Base-by-base conservation (phyloP, 2,888 invertebrate genomes). In the Andricus quercusramuli region DNA sequence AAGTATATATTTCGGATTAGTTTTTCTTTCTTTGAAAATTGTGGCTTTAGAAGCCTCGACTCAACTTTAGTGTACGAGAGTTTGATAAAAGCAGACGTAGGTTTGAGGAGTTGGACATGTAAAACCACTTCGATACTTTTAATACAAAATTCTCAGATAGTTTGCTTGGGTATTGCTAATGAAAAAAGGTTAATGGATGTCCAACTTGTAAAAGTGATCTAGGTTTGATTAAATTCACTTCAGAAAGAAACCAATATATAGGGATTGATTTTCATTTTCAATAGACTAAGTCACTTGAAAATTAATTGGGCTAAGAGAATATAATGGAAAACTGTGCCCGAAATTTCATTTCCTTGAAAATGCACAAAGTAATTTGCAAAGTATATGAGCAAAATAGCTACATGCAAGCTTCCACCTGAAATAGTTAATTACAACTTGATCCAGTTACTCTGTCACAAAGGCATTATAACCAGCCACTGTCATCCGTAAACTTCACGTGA, bases 381-480 rank as follows among this genome's bases (percentile, higher is more conserved):
- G 20, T 44, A 47, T 44, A 17, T 47, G 44, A 20, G 47, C 20
- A 41, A 25, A 25, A 17, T 20, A 25, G 25, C 15, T 25, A 44
- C 44, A 47, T 68, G 17, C 11, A 17, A 32, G 25, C 29, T 51
- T n/a, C 22, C 32, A 41, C 56, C 29, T 77, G 59, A 59, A 77
- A 77, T 77, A 8, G 29, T 77, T 77, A 59, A 77, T 77, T 77
- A 68, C 6, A 68, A 15, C 44, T n/a, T 15, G 64, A 64, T 64
- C 64, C 15, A 22, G 56, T 59, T 59, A 59, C 22, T 22, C 22
- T 11, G 22, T 67, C 22, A 59, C 56, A 59, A 59, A 41, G n/a
- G 13, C 15, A 20, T 13, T 41, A 41, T 67, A 22, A 11, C n/a
- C 37, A 41, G 41, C n/a, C 66, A 66, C 20, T 37, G 37, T 66